A percentile compares a stretch with the other conserved stretches of the same genome.
These are phyloP conservation scores for Alcis repandata DNA, from an alignment of 2,888 invertebrate species.

Conservation along the genomic window DNA sequence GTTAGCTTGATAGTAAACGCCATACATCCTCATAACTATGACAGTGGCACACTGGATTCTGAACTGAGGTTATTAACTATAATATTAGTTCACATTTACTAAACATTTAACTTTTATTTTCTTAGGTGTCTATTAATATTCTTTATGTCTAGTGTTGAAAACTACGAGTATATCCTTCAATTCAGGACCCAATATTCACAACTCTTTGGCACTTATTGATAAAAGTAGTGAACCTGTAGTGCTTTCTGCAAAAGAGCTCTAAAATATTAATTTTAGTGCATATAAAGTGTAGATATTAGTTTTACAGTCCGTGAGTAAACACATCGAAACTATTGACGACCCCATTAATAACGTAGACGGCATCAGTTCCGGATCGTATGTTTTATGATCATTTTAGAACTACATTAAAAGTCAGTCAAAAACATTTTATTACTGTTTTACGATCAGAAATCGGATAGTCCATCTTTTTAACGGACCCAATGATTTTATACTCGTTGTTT, in stretches of 20 bases:
- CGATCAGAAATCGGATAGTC: constrained; percentile 80
- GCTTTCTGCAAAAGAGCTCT: not conserved
- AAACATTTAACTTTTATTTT: too few species aligned
- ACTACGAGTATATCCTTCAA: too few species aligned
- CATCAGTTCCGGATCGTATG: constrained; percentile 63
- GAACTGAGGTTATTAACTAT: too few species aligned
- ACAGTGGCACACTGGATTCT: too few species aligned
- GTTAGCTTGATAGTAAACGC: too few species aligned
- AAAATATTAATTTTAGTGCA: not conserved
- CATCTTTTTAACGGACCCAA: constrained; percentile 70
- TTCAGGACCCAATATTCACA: too few species aligned
- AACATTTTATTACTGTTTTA: constrained; percentile 73
- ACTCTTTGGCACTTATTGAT: too few species aligned
- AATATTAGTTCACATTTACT: too few species aligned
- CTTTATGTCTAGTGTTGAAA: too few species aligned
- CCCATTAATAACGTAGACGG: constrained; percentile 32
- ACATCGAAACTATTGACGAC: constrained; percentile 31
- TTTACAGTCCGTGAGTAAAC: constrained; percentile 14
- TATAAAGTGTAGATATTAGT: not conserved
- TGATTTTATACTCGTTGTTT: constrained; percentile 63
- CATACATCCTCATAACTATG: too few species aligned
- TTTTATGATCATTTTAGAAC: constrained; percentile 66
- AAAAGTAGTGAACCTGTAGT: not conserved
- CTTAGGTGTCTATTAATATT: too few species aligned
- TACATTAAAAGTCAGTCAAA: constrained; percentile 77